phyloP scores from a whole-genome alignment of 1,140 invertebrate genomes.

The Atopsyche davidsoni region DNA sequence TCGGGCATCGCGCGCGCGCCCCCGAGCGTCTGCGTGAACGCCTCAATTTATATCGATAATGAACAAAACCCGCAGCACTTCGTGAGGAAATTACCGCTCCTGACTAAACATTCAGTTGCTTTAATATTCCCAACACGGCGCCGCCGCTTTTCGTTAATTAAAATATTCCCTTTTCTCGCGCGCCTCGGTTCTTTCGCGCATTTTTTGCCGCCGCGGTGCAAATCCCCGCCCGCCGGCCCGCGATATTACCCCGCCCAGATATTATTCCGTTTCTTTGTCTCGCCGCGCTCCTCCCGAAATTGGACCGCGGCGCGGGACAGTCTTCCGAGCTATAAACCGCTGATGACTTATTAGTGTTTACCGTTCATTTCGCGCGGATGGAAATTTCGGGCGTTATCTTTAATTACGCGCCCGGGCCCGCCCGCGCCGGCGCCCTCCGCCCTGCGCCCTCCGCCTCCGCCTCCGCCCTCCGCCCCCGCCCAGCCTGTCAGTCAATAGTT shows the following conservation, averaged over 20 bases:
- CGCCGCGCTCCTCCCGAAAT: not conserved
- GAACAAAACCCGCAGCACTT: too few relatives aligned
- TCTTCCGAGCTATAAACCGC: slow-evolving; percentile 15
- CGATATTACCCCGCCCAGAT: not conserved
- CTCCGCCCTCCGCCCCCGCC: not conserved
- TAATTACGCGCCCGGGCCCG: slow-evolving; percentile 7
- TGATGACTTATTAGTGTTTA: slow-evolving; percentile 24
- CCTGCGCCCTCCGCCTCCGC: not conserved
- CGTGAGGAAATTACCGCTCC: too few relatives aligned
- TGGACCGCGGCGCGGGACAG: too few relatives aligned
- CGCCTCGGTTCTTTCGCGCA: not conserved
- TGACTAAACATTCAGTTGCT: too few relatives aligned
- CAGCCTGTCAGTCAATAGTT: not conserved
- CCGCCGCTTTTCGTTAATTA: not conserved
- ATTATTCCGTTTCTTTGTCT: not conserved
- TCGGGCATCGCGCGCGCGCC: too few relatives aligned
- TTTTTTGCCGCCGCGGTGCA: not conserved
- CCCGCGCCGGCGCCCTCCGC: not conserved
- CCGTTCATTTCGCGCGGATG: slow-evolving; percentile 6
- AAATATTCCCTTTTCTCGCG: not conserved
- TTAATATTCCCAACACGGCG: too few relatives aligned
- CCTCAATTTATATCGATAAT: too few relatives aligned
- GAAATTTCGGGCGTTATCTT: slow-evolving; percentile 14
- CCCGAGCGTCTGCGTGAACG: too few relatives aligned
- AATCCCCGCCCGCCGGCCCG: too few relatives aligned